These are phyloP conservation scores for Bucco capensis DNA, from an alignment of 2,113 vertebrate species.

Conservation along the genomic window DNA sequence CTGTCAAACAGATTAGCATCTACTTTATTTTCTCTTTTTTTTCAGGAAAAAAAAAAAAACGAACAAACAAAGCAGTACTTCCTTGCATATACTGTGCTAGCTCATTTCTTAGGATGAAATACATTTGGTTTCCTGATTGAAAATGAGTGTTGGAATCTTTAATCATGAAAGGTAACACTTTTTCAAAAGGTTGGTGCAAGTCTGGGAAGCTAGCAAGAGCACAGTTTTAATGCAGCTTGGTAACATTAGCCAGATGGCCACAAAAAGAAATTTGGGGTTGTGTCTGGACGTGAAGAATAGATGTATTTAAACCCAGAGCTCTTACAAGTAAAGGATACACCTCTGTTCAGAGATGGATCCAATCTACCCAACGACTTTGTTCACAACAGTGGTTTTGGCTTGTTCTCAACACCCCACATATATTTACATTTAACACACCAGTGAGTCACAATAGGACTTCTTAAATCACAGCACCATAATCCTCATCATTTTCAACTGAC, in stretches of 20 bases:
- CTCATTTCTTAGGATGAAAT: background rate
- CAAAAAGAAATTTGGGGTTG: background rate
- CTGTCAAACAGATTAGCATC: background rate
- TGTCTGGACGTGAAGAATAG: background rate
- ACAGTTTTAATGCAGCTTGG: background rate
- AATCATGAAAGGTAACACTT: background rate
- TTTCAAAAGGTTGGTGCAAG: background rate
- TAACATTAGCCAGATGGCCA: background rate
- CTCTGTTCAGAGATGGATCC: background rate
- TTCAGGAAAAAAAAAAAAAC: background rate
- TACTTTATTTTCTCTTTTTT: background rate
- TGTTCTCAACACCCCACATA: background rate
- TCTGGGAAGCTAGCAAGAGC: background rate
- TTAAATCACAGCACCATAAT: background rate
- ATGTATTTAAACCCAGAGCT: background rate
- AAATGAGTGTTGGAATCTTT: background rate
- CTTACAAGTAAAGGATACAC: background rate
- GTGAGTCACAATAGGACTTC: background rate
- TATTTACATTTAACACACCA: slow-evolving; percentile 2
- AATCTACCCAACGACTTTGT: background rate
- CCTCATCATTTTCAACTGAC: background rate
- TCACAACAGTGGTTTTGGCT: background rate
- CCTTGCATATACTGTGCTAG: background rate
- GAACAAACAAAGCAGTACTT: background rate
- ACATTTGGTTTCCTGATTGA: background rate